Evolutionary conservation across 2,113 vertebrate genomes (phyloP).

Genomic region (Bagarius yarrelli): DNA sequence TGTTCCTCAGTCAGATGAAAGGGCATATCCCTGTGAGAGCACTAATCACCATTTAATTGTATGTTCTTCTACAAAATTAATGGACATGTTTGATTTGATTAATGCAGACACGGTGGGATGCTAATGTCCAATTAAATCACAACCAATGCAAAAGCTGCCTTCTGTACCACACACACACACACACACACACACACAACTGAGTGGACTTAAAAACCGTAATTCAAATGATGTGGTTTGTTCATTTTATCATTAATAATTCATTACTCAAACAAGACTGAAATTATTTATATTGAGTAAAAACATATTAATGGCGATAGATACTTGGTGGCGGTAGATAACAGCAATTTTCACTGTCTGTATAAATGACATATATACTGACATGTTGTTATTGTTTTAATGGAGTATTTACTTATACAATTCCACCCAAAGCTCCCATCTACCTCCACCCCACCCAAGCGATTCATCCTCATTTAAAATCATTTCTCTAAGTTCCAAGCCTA

Average conservation of each 20-base stretch:
- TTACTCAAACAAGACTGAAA: background rate
- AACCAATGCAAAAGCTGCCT: conserved; percentile 49
- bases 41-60: conserved; percentile 77
- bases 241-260: background rate
- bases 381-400: too few relatives aligned
- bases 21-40: conserved; percentile 73
- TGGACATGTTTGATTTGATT: conserved; percentile 77
- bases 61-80: conserved; percentile 81
- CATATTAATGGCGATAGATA: too few relatives aligned
- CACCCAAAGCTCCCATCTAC: too few relatives aligned
- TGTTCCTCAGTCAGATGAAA: conserved; percentile 76
- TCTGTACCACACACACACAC: conserved; percentile 50
- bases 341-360: too few relatives aligned
- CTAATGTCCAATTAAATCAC: conserved; percentile 77
- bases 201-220: background rate
- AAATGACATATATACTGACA: too few relatives aligned
- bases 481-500: too few relatives aligned
- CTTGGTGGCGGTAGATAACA: too few relatives aligned
- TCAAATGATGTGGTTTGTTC: background rate
- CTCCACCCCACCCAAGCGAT: too few relatives aligned
- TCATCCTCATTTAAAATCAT: background rate
- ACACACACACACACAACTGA: conserved; percentile 10
- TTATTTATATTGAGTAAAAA: background rate
- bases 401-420: too few relatives aligned
- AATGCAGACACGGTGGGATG: conserved; percentile 75